Evolutionary conservation across 2,113 vertebrate genomes (phyloP).

Genomic region (Ctenomys sociabilis): DNA sequence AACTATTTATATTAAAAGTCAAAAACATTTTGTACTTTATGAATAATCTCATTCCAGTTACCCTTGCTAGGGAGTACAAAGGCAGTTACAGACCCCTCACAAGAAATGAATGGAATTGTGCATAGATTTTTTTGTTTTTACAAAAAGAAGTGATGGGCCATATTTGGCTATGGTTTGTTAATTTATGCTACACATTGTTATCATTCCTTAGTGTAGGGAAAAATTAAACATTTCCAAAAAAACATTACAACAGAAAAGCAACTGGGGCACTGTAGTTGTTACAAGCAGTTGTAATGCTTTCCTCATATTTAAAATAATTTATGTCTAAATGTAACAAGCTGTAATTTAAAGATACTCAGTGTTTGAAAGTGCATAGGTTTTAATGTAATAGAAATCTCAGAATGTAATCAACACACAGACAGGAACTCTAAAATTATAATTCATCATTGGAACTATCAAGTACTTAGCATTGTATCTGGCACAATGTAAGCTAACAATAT

Average conservation of each 20-base stretch:
- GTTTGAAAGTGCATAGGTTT: not conserved
- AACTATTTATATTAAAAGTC: not conserved
- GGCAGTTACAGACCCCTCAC: not conserved
- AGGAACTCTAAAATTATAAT: not conserved
- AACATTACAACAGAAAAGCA: not conserved
- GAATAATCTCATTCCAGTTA: not conserved
- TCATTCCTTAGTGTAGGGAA: fast-evolving
- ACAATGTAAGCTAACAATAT: not conserved
- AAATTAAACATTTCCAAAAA: not conserved
- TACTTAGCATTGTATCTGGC: not conserved
- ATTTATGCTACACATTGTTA: fast-evolving
- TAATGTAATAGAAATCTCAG: not conserved
- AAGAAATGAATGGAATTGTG: not conserved
- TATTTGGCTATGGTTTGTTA: not conserved
- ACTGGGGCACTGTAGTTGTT: not conserved
- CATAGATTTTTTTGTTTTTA: not conserved
- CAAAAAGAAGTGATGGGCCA: not conserved
- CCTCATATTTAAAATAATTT: not conserved
- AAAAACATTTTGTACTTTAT: not conserved
- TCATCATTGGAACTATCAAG: not conserved
- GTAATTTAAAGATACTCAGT: not conserved
- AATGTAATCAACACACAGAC: not conserved
- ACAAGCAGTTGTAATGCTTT: not conserved
- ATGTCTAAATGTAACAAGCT: not conserved
- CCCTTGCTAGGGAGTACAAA: not conserved